Percentiles rank a stretch among this genome's conserved stretches.
These are phyloP conservation scores for Eilema depressum DNA, from an alignment of 2,888 invertebrate species.

Conservation along the genomic window DNA sequence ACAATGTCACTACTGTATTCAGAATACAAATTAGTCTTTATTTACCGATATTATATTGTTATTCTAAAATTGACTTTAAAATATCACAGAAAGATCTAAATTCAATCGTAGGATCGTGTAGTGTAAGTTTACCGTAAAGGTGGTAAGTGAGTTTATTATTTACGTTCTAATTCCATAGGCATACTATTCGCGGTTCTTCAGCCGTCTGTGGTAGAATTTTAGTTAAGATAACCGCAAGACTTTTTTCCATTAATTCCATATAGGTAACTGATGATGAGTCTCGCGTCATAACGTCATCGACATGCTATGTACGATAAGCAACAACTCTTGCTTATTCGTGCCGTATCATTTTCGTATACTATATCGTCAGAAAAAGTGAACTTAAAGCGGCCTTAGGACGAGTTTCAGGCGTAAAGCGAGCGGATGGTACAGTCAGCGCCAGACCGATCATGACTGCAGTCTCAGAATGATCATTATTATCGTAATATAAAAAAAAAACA, in stretches of 20 bases:
- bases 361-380: no score
- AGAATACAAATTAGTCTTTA: constrained; percentile 65
- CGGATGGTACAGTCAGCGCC: no score
- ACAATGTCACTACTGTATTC: constrained; percentile 65
- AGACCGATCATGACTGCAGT: no score
- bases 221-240: constrained; percentile 23
- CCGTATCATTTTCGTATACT: no score
- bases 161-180: constrained; percentile 55
- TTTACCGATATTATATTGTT: constrained; percentile 40
- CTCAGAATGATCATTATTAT: no score
- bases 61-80: constrained; percentile 45
- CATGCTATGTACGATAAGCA: background rate
- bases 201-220: constrained; percentile 45
- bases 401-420: no score
- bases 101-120: constrained; percentile 23
- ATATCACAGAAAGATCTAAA: constrained; percentile 43
- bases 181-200: constrained; percentile 49
- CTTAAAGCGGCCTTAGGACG: no score
- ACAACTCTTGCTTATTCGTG: no score
- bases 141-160: constrained; percentile 42
- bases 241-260: background rate
- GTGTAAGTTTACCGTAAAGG: constrained; percentile 39
- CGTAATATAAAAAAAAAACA: no score
- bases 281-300: background rate
- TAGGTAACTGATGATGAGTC: background rate